Percentiles rank a stretch among this genome's conserved stretches.
Evolutionary conservation across 37 sponge, comb jelly and placozoan genomes (phyloP).

Genomic region (Spongilla lacustris): DNA sequence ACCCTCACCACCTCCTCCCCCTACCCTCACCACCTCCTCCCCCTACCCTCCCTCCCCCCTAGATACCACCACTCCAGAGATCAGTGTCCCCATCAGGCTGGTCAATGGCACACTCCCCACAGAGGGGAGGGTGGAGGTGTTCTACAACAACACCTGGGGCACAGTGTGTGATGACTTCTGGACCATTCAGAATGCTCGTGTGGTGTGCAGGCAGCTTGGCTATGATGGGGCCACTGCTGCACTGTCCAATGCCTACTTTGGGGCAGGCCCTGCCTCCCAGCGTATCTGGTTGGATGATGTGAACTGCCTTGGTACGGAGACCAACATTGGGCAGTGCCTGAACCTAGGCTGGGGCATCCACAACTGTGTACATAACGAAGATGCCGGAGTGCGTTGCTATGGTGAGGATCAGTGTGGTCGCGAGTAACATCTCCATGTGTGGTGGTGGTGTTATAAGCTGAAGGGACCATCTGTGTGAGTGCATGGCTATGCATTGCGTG

Average conservation of each 20-base stretch:
- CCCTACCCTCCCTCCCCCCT: too few species aligned
- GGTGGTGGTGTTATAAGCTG: too few species aligned
- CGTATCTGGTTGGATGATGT: conserved; percentile 63
- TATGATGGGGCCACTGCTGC: conserved; percentile 35
- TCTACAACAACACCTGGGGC: conserved; percentile 42
- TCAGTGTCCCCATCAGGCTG: too few species aligned
- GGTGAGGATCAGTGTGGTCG: conserved; percentile 34
- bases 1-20: too few species aligned
- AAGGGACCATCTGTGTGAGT: too few species aligned
- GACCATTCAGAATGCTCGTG: conserved; percentile 38
- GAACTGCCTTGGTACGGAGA: conserved; percentile 59
- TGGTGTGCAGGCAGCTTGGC: conserved; percentile 69
- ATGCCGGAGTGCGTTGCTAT: conserved; percentile 72
- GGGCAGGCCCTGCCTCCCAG: background rate
- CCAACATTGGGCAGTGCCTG: conserved; percentile 31
- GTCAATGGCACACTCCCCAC: too few species aligned
- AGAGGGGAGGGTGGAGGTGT: too few species aligned
- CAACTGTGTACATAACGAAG: conserved; percentile 62
- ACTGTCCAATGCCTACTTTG: conserved; percentile 43
- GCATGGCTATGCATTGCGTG: too few species aligned
- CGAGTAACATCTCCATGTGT: too few species aligned
- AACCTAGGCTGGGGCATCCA: conserved; percentile 24
- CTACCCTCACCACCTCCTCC: too few species aligned
- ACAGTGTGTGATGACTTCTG: conserved; percentile 72
- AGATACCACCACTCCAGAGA: too few species aligned